phyloP scores from a whole-genome alignment of 1,140 invertebrate species.

The Achatina immaculata region DNA sequence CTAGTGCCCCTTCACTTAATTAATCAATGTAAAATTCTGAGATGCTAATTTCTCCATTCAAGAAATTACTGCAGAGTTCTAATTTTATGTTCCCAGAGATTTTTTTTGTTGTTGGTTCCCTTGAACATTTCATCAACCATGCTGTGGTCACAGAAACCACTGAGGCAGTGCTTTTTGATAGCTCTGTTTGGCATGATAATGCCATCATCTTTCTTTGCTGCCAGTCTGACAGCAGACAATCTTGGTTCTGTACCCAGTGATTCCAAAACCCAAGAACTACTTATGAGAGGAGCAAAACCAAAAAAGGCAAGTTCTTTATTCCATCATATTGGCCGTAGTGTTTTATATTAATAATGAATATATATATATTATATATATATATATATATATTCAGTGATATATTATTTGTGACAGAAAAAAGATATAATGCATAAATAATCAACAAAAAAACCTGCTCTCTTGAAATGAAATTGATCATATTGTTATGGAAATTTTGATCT shows the following conservation, averaged over 20 bases:
- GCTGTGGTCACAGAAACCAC: too few relatives aligned
- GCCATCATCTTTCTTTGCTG: neutral
- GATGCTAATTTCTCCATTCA: too few relatives aligned
- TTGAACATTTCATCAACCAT: too few relatives aligned
- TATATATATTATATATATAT: neutral
- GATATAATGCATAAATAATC: too few relatives aligned
- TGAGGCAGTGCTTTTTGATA: neutral
- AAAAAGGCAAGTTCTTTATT: neutral
- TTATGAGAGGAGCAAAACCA: neutral
- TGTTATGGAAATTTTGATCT: too few relatives aligned
- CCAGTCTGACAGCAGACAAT: neutral
- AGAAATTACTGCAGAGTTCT: too few relatives aligned
- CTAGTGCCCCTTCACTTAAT: too few relatives aligned
- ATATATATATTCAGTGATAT: neutral
- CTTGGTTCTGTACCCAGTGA: neutral
- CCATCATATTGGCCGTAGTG: neutral
- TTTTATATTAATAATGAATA: neutral
- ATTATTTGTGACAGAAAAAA: neutral
- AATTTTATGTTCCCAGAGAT: too few relatives aligned
- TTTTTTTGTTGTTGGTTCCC: too few relatives aligned
- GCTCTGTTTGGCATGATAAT: neutral
- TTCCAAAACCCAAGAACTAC: neutral
- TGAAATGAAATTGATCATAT: too few relatives aligned
- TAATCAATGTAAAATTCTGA: too few relatives aligned
- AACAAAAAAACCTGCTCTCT: too few relatives aligned